phyloP scores from a whole-genome alignment of 2,113 vertebrate genomes.

The Australoheros scitulus region DNA sequence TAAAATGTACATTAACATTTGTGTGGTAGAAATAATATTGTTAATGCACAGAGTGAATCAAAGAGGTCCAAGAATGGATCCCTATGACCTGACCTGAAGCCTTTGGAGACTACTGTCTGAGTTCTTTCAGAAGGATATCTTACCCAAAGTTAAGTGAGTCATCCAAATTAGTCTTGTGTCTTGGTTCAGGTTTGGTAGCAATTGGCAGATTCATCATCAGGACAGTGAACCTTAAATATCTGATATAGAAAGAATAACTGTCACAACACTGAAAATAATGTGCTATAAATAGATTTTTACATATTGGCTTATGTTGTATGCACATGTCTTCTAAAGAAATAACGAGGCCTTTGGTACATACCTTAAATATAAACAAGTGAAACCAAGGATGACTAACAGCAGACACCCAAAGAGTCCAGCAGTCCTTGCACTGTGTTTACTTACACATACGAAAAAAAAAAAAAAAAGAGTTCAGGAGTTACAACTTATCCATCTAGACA shows the following conservation, averaged over 20 bases:
- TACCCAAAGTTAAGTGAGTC: conserved; percentile 2
- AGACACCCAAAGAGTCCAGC: not conserved
- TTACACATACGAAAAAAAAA: not conserved
- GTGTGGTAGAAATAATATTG: no score
- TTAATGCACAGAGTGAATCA: no score
- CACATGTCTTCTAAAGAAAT: not conserved
- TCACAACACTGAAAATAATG: not conserved
- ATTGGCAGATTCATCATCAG: fast-evolving
- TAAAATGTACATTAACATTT: no score
- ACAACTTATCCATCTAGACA: no score
- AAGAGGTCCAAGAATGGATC: no score
- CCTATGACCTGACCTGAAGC: no score
- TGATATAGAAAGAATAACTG: not conserved
- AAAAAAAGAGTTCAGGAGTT: no score
- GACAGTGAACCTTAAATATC: fast-evolving
- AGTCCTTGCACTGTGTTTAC: not conserved
- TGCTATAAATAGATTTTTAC: not conserved
- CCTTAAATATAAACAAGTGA: not conserved
- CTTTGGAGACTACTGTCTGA: no score
- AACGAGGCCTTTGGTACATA: not conserved
- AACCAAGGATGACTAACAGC: not conserved
- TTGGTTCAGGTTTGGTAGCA: fast-evolving
- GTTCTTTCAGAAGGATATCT: not conserved
- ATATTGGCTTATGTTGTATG: not conserved
- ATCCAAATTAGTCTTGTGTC: not conserved